phyloP scores from a whole-genome alignment of 2,113 vertebrate genomes.

The Rhadina sibilatrix region DNA sequence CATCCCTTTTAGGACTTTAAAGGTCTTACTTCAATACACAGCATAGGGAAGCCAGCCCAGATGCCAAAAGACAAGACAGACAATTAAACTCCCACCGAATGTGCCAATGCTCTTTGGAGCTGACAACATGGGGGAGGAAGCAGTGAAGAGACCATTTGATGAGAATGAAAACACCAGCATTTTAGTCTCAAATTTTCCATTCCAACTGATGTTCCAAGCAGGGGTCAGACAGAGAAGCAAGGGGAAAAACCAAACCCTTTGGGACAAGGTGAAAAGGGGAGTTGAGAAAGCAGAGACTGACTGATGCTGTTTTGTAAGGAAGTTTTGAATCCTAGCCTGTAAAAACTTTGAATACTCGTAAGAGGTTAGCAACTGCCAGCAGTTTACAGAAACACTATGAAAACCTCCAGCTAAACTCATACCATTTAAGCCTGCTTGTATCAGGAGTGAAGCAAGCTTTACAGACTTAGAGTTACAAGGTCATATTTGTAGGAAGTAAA shows the following conservation, averaged over 20 bases:
- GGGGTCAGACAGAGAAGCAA: neutral
- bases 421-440: neutral
- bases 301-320: neutral
- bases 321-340: neutral
- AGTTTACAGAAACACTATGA: neutral
- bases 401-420: neutral
- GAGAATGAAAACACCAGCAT: neutral
- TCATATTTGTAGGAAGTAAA: neutral
- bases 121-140: neutral
- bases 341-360: neutral
- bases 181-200: conserved; percentile 18
- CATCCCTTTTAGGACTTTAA: neutral
- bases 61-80: neutral
- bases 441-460: neutral
- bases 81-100: neutral
- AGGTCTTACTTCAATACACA: conserved; percentile 1
- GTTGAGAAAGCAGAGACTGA: neutral
- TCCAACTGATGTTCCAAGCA: neutral
- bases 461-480: neutral
- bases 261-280: conserved; percentile 7
- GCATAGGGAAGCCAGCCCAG: neutral
- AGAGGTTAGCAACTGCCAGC: neutral
- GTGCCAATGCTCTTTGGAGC: neutral
- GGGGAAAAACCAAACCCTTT: neutral
- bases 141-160: neutral